Base-by-base conservation (phyloP, 2,113 vertebrate species). In the Acinonyx jubatus region DNA sequence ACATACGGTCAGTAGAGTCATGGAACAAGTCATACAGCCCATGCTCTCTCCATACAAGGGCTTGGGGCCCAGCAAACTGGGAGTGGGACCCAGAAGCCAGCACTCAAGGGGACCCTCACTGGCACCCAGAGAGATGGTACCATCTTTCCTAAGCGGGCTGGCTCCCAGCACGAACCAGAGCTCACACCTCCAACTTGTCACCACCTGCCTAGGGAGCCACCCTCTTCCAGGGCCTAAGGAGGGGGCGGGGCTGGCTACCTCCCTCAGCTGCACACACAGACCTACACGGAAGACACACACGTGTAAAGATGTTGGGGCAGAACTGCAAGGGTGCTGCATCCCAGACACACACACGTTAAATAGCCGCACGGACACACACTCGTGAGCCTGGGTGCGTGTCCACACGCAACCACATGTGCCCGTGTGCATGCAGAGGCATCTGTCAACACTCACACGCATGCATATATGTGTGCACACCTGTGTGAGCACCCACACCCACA, bases 311-410 rank as follows among this genome's bases (percentile, higher is more conserved):
- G 15, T 4, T 27, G n/a, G 61, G 38, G 9, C 10, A 33, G 82
- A 23, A 52, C 45, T 3, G 36, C 41, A 50, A 80, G 23, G 65
- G 33, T 3, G 7, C 7, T 23, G 78, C 5, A 16, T 15, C 50
- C 63, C 33, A 79, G 55, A 48, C 29, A 87, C 71, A 76, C 71
- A 76, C 13, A 1, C 7, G 61, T 50, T 31, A 83, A 33, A 84
- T 29, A 85, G 83, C 3, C 50, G 66, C 33, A 33, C 2, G 18
- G 18, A 66, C 3, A 12, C 1, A 29, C 2, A 38, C 48, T 38
- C 38, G 0, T 0, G 12, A 19, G 7, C 69, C 27, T 5, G 12
- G 9, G 4, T 31, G 1, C 0, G 4, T 18, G 4, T 23, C 10
- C 31, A 33, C 2, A 19, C 2, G 29, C 52, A 45, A 45, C 29